These are phyloP conservation scores for Chloroceryle aenea DNA, from an alignment of 2,113 vertebrate genomes.

Conservation along the genomic window DNA sequence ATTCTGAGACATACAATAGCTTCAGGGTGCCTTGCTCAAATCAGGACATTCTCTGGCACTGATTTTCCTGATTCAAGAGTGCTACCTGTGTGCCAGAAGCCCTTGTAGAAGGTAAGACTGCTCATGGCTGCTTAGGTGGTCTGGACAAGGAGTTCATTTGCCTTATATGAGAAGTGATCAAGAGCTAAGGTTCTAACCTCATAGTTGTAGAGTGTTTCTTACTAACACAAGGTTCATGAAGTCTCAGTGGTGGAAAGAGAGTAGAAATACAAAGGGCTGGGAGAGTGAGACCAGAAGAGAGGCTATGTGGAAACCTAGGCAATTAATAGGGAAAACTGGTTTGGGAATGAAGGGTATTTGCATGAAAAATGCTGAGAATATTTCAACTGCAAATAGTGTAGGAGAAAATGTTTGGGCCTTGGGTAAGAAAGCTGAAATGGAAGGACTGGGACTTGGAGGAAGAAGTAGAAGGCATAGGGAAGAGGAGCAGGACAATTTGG, in stretches of 20 bases:
- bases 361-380: neutral
- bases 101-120: neutral
- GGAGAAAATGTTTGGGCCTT: neutral
- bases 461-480: neutral
- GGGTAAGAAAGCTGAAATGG: neutral
- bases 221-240: neutral
- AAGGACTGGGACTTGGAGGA: neutral
- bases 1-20: neutral
- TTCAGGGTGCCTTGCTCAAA: neutral
- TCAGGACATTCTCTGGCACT: neutral
- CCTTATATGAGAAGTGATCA: neutral
- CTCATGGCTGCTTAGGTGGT: neutral
- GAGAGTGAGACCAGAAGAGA: neutral
- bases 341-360: neutral
- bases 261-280: neutral
- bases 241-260: neutral
- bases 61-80: neutral
- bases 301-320: neutral
- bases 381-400: accelerated
- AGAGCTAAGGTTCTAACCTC: neutral
- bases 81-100: neutral
- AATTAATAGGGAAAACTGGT: neutral
- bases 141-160: neutral
- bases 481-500: neutral
- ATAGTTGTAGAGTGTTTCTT: neutral